phyloP scores from a whole-genome alignment of 1,140 invertebrate genomes.

The Samia ricini region DNA sequence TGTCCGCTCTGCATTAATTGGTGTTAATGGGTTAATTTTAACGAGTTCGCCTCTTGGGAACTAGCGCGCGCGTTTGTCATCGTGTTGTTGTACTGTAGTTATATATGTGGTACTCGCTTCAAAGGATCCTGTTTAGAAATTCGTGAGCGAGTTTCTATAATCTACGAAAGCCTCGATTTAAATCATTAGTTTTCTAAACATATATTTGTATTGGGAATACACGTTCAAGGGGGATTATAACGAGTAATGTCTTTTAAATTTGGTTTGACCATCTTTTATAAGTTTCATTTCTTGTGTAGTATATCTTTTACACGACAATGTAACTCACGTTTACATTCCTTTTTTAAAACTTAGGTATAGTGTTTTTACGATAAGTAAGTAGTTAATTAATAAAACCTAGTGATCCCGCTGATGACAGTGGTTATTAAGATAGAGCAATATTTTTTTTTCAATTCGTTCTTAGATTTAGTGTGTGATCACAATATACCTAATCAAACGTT shows the following conservation, averaged over 20 bases:
- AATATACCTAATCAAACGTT: too few relatives aligned
- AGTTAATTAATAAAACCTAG: too few relatives aligned
- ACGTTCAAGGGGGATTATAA: background rate
- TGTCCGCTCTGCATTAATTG: conserved; percentile 33
- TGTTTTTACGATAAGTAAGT: too few relatives aligned
- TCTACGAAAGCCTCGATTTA: background rate
- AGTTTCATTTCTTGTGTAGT: background rate
- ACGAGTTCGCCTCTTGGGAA: conserved; percentile 42
- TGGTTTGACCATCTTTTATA: background rate
- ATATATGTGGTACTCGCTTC: background rate
- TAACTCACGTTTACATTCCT: too few relatives aligned
- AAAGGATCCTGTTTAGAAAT: background rate
- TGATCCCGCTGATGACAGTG: too few relatives aligned
- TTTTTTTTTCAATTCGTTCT: too few relatives aligned
- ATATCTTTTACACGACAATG: too few relatives aligned
- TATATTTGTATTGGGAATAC: background rate
- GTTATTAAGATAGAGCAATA: too few relatives aligned
- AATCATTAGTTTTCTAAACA: background rate
- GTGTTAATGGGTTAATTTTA: conserved; percentile 67
- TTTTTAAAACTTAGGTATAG: too few relatives aligned
- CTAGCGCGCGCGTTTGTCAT: conserved; percentile 17
- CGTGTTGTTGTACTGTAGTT: conserved; percentile 3
- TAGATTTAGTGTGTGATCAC: too few relatives aligned
- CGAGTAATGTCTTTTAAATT: too few relatives aligned
- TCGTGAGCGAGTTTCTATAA: background rate